Evolutionary conservation across 35 echinoderm and acorn worm species (phyloP), one percentile per base, ranked within the genome.

Genomic region (Eucidaris tribuloides): DNA sequence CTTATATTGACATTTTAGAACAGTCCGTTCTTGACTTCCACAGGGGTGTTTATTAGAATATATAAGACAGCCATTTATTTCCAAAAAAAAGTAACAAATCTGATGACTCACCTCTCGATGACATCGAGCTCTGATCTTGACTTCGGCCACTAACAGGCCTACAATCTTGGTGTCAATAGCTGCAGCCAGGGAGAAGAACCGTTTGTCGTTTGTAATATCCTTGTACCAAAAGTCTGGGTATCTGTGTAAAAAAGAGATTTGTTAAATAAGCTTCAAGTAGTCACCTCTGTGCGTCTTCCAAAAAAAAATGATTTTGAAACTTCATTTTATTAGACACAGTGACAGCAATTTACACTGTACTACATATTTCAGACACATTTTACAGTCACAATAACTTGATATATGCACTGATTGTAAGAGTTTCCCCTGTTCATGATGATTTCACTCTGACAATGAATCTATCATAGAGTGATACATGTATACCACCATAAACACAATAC

Each of bases 211-310:
- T 7, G 94, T 97, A 32, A 97, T 97, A 59, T 97, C 94, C 39
- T 85, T 61, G 76, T 97, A 97, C 94, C 94, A 97, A 9, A 91
- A 86, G 57, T 97, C 94, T 31, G 94, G 94, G 42, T 97, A 97
- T 56, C 94, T 97, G 68, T 14, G 24, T 25, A 36, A 71, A 34
- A 14, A 50, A 57, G 24, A 57, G 46, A 15, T 28, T n/a, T n/a
- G n/a, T n/a, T n/a, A n/a, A n/a, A n/a, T n/a, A n/a, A n/a, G n/a
- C n/a, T n/a, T n/a, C n/a, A n/a, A n/a, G n/a, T n/a, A n/a, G n/a
- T n/a, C n/a, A n/a, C n/a, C n/a, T n/a, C n/a, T n/a, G n/a, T n/a
- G n/a, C n/a, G n/a, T n/a, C n/a, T n/a, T n/a, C n/a, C n/a, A n/a
- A n/a, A n/a, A n/a, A n/a, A n/a, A n/a, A n/a, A n/a, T n/a, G n/a